These are phyloP conservation scores for Tenthredo livida DNA, from an alignment of 2,888 invertebrate species.

Conservation along the genomic window DNA sequence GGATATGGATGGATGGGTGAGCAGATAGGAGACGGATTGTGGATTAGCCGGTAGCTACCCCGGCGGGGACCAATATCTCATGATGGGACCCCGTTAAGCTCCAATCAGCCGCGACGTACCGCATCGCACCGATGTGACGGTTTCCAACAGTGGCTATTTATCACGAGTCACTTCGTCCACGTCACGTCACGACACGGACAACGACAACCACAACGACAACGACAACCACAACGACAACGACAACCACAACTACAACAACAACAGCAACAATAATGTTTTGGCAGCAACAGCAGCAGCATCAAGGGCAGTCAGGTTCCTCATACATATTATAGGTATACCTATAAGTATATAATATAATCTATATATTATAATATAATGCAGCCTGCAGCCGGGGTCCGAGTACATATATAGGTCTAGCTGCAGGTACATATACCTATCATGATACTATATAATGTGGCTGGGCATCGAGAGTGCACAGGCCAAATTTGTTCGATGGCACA, in stretches of 20 bases:
- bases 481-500: slow-evolving; percentile 3
- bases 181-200: slow-evolving; percentile 63
- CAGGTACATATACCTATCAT: not conserved
- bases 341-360: not conserved
- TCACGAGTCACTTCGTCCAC: slow-evolving; percentile 64
- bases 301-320: not conserved
- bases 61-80: slow-evolving; percentile 38
- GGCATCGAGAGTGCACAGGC: not conserved
- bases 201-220: not conserved
- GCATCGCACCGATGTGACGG: slow-evolving; percentile 37
- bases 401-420: not conserved
- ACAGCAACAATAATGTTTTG: not conserved
- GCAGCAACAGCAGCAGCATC: not conserved
- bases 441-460: not conserved
- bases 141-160: slow-evolving; percentile 62
- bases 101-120: slow-evolving; percentile 65
- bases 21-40: slow-evolving; percentile 73
- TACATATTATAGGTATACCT: not conserved
- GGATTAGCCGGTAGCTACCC: slow-evolving; percentile 71
- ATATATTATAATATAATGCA: not conserved
- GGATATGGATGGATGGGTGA: slow-evolving; percentile 59
- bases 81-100: slow-evolving; percentile 61
- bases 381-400: not conserved
- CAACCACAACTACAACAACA: not conserved
- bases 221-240: not conserved